Evolutionary conservation across 2,113 vertebrate genomes (phyloP).

Genomic region (Hypomesus transpacificus): DNA sequence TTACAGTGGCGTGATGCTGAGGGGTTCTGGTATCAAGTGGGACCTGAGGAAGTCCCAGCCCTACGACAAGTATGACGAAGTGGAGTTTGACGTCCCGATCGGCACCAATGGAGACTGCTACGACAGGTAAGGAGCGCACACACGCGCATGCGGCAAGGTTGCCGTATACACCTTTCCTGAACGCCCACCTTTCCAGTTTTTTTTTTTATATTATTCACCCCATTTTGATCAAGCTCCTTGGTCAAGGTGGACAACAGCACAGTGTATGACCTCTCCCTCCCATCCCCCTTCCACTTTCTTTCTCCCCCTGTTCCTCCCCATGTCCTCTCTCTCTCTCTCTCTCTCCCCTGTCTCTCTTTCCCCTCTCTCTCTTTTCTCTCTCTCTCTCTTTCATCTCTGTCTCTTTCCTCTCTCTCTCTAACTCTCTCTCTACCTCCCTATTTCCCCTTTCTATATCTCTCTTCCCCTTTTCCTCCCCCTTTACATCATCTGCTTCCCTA

Average conservation of each 20-base stretch:
- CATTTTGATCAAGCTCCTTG: too few relatives aligned
- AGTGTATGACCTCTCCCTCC: neutral
- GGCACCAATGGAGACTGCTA: slow-evolving; percentile 89
- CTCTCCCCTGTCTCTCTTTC: neutral
- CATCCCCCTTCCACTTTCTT: neutral
- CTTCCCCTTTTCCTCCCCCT: too few relatives aligned
- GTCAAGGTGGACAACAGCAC: too few relatives aligned
- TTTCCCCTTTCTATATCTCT: neutral
- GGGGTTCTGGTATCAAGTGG: slow-evolving; percentile 94
- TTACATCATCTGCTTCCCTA: neutral
- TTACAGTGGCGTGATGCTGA: slow-evolving; percentile 89
- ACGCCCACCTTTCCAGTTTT: neutral
- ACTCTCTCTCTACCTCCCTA: neutral
- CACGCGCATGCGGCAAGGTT: too few relatives aligned
- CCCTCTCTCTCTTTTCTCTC: neutral
- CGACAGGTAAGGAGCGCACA: slow-evolving; percentile 74
- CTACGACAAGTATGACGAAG: slow-evolving; percentile 89
- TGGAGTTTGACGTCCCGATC: slow-evolving; percentile 90
- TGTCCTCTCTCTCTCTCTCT: neutral
- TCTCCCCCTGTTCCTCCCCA: neutral
- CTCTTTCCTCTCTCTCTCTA: neutral
- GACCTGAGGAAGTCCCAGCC: slow-evolving; percentile 92
- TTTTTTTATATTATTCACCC: too few relatives aligned
- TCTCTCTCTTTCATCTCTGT: neutral
- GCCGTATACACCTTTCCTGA: neutral